These are phyloP conservation scores for Tympanuchus pallidicinctus DNA, from an alignment of 2,113 vertebrate genomes.

Conservation along the genomic window DNA sequence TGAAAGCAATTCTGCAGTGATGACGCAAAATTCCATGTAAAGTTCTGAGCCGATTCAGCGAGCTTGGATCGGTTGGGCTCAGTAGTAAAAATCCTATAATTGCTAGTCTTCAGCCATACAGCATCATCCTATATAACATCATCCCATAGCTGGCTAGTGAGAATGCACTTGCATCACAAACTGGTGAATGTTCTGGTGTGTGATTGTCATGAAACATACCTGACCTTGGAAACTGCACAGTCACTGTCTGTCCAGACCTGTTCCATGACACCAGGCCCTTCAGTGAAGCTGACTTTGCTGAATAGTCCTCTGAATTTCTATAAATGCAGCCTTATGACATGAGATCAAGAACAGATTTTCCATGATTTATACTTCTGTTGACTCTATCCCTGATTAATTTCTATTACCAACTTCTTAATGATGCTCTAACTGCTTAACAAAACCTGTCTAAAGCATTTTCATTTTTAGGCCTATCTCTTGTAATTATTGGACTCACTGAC, in stretches of 20 bases:
- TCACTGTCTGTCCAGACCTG: not conserved
- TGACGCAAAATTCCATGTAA: not conserved
- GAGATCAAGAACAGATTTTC: not conserved
- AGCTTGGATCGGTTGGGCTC: not conserved
- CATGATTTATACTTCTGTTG: not conserved
- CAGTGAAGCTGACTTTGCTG: not conserved
- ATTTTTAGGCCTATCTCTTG: not conserved
- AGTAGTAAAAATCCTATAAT: not conserved
- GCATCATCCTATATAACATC: not conserved
- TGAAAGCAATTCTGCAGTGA: not conserved
- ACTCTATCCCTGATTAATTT: not conserved
- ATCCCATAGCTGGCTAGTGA: not conserved
- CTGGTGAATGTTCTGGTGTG: not conserved
- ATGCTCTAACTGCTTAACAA: not conserved
- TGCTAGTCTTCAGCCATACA: not conserved
- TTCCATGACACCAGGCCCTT: not conserved
- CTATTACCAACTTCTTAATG: not conserved
- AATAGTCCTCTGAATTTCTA: not conserved
- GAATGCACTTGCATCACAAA: not conserved
- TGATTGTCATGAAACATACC: not conserved
- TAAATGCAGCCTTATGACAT: not conserved
- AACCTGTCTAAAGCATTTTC: not conserved
- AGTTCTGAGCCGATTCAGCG: not conserved
- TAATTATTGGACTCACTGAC: not conserved
- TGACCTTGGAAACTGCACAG: not conserved